Base-by-base conservation (phyloP, 2,888 invertebrate species). In the Dasysyrphus albostriatus region DNA sequence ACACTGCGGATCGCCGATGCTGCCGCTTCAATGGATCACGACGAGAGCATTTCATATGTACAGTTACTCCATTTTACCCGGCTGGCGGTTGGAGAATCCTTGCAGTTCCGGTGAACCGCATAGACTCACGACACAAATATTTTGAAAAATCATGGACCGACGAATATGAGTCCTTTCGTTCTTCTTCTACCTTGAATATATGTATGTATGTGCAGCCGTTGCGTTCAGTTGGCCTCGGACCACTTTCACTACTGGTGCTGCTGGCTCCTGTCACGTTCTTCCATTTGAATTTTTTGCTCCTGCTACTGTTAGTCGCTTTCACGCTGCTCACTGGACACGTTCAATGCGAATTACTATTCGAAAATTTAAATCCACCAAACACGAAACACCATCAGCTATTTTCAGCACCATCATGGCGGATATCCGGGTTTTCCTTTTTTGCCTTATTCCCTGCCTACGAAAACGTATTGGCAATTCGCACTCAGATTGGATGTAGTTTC, bases 321-420 rank as follows among this genome's bases (percentile, higher is more conserved):
- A 32, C 16, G 0, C 1, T 47, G 58, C 42, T 65, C 73, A 59
- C 12, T 59, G 74, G 67, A 42, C 72, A 76, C 76, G 49, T 47
- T 70, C 82, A 58, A 37, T 67, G 61, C 8, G 65, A 65, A 65
- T 70, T 81, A 44, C 29, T 44, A 63, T 65, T 72, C 39, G 83
- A 78, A 78, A 79, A 70, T 83, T 79, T 79, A 70, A 79, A 83
- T 79, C 69, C 83, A 49, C 74, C 49, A 73, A 83, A 78, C 78
- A 79, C n/a, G 61, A 61, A 61, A 39, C 24, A 24, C 61, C 61
- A 61, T 39, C 61, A 61, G 61, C 61, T 58, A 37, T 58, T 58
- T 58, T 34, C 58, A 34, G 34, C 19, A 39, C 37, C 54, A 78
- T 74, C 67, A 37, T 59, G 39, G 54, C 79, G 79, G 74, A 83